Evolutionary conservation across 2,888 invertebrate species (phyloP), one percentile per base, ranked within the genome.

Genomic region (Caenorhabditis sp.): DNA sequence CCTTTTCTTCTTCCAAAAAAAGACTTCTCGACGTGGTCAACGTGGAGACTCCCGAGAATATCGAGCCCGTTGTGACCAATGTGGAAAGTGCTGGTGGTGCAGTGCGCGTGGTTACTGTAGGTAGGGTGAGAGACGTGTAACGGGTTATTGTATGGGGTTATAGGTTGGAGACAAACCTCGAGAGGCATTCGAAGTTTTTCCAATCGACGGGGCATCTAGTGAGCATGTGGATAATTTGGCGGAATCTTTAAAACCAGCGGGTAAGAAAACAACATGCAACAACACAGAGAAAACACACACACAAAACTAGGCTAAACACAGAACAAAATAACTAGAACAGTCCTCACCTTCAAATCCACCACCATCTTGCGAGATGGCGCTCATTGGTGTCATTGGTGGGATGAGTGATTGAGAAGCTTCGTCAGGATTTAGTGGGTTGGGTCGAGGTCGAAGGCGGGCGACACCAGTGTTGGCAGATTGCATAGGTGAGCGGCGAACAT

Each of bases 401-500:
- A 52, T 31, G 17, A 43, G 61, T 4, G 53, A 17, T 4, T 68
- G 68, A 0, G 68, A 53, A 7, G 54, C 54, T n/a, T 59, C 62
- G 21, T 26, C 59, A 8, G 17, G 23, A 59, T 64, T 64, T 5
- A 65, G 65, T 1, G 70, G 59, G 36, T 59, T 58, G 31, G 31
- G 31, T 0, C 43, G 49, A 7, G 75, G 64, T 10, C 75, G 60
- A 14, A 82, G 61, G 21, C 67, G 38, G 8, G 79, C 79, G 1
- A 77, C 63, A 49, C 81, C 81, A 0, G 76, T 77, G 38, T 73
- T 75, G 3, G 81, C 81, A 25, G 72, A 71, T 56, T 77, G 78
- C 71, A 78, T 78, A 10, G 83, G 80, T 12, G 80, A 82, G 8
- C 83, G 76, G 31, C 82, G 70, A 3, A 83, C 78, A 23, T 82